A percentile compares a stretch with the other conserved stretches of the same genome.
phyloP scores from a whole-genome alignment of 2,888 invertebrate species.

The Tipula unca region DNA sequence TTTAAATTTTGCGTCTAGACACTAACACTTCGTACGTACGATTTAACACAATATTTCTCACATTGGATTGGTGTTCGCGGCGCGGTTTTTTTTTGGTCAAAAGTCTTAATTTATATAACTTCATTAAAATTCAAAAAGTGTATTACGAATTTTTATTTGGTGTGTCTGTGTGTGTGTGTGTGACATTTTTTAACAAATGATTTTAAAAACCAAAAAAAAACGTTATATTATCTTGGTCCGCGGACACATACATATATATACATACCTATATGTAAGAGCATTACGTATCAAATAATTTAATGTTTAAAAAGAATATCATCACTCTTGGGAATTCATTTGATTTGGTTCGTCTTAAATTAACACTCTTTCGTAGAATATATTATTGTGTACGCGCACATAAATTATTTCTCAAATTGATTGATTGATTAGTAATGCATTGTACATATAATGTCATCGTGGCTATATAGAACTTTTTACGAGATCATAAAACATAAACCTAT shows the following conservation, averaged over 20 bases:
- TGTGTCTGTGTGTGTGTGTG: too few species aligned
- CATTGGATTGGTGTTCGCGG: neutral
- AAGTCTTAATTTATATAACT: neutral
- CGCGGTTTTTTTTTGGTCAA: neutral
- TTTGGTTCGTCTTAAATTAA: neutral
- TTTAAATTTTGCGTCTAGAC: neutral
- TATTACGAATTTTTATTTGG: neutral
- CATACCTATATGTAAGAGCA: neutral
- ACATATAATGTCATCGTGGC: neutral
- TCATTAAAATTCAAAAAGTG: neutral
- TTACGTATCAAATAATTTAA: too few species aligned
- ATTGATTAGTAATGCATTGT: neutral
- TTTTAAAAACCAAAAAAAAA: neutral
- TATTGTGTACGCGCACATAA: neutral
- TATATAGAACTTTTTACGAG: neutral
- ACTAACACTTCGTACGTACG: neutral
- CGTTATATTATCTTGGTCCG: neutral
- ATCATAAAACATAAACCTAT: conserved; percentile 4
- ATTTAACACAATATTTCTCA: neutral
- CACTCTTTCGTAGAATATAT: neutral
- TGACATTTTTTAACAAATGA: neutral
- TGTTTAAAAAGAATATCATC: neutral
- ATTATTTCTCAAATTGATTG: neutral
- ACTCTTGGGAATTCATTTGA: neutral
- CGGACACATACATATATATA: neutral